A percentile compares a stretch with the other conserved stretches of the same genome.
phyloP scores from a whole-genome alignment of 2,888 invertebrate genomes.

The Adineta ricciae region DNA sequence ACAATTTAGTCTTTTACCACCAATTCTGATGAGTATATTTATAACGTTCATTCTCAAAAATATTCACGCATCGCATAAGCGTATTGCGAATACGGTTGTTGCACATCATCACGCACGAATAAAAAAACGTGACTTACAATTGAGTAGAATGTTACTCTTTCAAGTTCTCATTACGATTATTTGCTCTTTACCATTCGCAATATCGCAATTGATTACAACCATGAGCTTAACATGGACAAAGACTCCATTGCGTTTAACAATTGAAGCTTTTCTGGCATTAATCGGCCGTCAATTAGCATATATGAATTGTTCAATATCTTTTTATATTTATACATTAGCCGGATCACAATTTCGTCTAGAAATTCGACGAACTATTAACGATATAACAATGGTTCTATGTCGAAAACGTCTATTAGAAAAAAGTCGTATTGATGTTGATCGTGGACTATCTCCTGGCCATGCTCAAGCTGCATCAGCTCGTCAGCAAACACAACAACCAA shows the following conservation, averaged over 20 bases:
- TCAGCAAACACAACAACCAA: neutral
- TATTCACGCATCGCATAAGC: neutral
- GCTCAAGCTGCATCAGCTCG: neutral
- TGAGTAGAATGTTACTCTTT: neutral
- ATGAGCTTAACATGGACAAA: neutral
- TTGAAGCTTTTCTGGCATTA: neutral
- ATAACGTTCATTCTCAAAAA: neutral
- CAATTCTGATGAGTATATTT: neutral
- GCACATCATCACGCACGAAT: neutral
- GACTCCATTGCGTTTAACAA: neutral
- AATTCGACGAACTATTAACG: neutral
- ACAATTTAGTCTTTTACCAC: neutral
- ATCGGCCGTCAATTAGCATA: neutral
- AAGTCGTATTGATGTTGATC: neutral
- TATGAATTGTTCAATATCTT: neutral
- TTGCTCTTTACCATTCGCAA: neutral
- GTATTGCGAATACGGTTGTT: neutral
- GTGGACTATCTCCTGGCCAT: neutral
- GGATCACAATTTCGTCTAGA: neutral
- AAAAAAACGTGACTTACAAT: neutral
- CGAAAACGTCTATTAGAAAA: neutral
- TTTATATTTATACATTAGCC: neutral
- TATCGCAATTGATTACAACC: neutral
- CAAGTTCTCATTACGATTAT: neutral
- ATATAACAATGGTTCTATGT: neutral